Percentiles rank a stretch among this genome's conserved stretches.
Conservation (phyloP, 2,797 vertebrate species). For the Tauraco hartlaubi region DNA sequence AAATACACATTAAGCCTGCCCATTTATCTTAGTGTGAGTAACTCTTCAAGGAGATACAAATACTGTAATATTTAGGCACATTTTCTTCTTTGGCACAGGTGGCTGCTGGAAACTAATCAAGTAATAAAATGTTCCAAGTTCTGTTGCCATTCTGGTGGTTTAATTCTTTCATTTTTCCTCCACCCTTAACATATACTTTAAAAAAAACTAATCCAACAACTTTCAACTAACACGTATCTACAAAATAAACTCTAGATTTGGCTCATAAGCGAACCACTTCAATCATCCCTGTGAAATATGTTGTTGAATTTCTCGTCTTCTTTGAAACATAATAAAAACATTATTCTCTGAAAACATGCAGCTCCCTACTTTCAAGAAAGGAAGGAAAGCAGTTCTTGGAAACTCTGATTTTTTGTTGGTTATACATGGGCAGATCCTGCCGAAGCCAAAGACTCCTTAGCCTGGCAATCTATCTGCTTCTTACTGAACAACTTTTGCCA, state of each 20-base stretch:
- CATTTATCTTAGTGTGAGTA: background rate
- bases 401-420: background rate
- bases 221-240: background rate
- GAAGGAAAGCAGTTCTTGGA: background rate
- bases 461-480: background rate
- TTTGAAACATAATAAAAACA: background rate
- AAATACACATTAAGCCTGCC: background rate
- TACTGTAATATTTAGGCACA: conserved; percentile 8
- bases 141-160: background rate
- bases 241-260: background rate
- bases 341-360: background rate
- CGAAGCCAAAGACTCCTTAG: background rate
- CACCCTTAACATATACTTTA: background rate
- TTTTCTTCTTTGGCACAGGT: conserved; percentile 27
- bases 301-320: background rate
- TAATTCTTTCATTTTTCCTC: background rate
- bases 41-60: conserved; percentile 9
- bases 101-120: conserved; percentile 18
- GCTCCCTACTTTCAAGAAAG: background rate
- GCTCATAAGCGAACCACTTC: background rate
- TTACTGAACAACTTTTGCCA: background rate
- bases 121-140: background rate
- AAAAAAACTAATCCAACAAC: background rate
- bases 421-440: background rate
- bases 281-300: background rate